These are phyloP conservation scores for Akabosia matsudoensis DNA, from an alignment of 1,140 invertebrate genomes.

Conservation along the genomic window DNA sequence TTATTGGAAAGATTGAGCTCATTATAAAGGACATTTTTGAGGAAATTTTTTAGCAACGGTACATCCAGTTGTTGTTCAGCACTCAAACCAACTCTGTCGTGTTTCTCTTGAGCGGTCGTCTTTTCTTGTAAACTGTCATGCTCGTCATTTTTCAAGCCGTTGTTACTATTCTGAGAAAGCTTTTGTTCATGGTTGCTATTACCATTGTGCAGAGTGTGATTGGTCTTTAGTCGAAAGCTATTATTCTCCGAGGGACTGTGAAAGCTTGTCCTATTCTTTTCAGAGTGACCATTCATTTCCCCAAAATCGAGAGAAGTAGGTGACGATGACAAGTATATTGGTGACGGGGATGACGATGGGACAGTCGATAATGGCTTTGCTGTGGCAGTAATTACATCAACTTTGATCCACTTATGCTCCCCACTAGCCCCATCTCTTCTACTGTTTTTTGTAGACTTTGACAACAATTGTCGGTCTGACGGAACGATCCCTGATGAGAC, in stretches of 20 bases:
- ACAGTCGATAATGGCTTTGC: too few relatives aligned
- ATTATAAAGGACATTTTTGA: conserved; percentile 45
- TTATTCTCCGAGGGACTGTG: conserved; percentile 1
- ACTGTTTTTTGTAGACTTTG: conserved; percentile 20
- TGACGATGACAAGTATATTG: conserved; percentile 32
- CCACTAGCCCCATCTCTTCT: conserved; percentile 5
- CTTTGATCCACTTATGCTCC: conserved; percentile 46
- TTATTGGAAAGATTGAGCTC: conserved; percentile 39
- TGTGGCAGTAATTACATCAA: conserved; percentile 43
- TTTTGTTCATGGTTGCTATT: conserved; percentile 10
- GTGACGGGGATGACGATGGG: conserved; percentile 40
- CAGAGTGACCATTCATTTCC: neutral
- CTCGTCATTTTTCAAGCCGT: neutral
- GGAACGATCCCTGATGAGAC: conserved; percentile 5
- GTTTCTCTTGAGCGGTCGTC: neutral
- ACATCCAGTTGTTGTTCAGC: conserved; percentile 40
- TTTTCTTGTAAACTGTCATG: neutral
- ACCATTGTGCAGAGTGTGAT: conserved; percentile 1
- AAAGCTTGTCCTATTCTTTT: conserved; percentile 15
- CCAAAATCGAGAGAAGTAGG: conserved; percentile 38
- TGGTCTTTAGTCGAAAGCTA: conserved; percentile 16
- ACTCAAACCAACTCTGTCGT: conserved; percentile 32
- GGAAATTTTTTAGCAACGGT: conserved; percentile 46
- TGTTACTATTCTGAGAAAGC: neutral
- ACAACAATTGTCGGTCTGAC: conserved; percentile 6